Base-by-base conservation (phyloP, 2,113 vertebrate genomes). In the Sinocyclocheilus grahami region DNA sequence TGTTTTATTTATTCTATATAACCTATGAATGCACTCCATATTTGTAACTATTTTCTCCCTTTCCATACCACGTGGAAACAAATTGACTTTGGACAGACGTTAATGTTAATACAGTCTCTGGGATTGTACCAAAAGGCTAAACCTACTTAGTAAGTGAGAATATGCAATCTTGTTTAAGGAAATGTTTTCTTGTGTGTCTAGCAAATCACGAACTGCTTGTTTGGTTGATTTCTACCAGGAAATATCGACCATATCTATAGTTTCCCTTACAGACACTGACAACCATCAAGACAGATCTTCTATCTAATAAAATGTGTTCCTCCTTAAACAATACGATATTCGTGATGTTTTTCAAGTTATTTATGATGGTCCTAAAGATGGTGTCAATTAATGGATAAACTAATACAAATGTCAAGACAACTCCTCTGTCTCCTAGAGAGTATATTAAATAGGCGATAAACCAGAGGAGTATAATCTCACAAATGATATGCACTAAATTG, bases 391-490 rank as follows among this genome's bases (percentile, higher is more conserved):
- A 67, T 5, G 9, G 33, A 22, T 46, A 48, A 24, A 14, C 71
- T n/a, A 46, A n/a, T 46, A 14, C 20, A 75, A 14, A n/a, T 12
- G 2, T 1, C 22, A 74, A 46, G 11, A n/a, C 39, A 75, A 24
- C 37, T 7, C 13, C 12, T 48, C 12, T 16, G 42, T 14, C 4
- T 46, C 72, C 0, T 24, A 24, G 2, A 75, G 22, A 75, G 13
- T 75, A 5, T 16, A 48, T 48, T 14, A 30, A 27, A 39, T 39
- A 39, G 39, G 30, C 3, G n/a, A 67, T 65, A 14, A 67, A 67
- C 27, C n/a, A 75, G 11, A 24, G 39, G 42, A 16, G 5, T 91
- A 93, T 92, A 90, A 93, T 94, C 92, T 89, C 89, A 89, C 78
- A 87, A 85, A 91, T 22, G 90, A 90, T 90, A 24, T 69, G 42